These are phyloP conservation scores for Brachionichthys hirsutus DNA, from an alignment of 2,113 vertebrate species.

Conservation along the genomic window DNA sequence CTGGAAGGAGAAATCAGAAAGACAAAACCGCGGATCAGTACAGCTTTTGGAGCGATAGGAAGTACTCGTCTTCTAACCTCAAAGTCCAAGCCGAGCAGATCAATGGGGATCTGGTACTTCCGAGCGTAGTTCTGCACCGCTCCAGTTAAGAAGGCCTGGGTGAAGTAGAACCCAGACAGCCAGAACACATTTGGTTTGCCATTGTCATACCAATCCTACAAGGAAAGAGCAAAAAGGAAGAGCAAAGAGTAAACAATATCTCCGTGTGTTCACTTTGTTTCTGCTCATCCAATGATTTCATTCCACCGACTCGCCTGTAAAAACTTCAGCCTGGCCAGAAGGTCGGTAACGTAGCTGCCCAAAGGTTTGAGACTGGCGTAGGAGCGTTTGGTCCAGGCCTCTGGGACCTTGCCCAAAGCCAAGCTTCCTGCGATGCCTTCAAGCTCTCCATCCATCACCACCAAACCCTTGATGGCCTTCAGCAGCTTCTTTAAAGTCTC, in stretches of 20 bases:
- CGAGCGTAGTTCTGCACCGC: constrained; percentile 92
- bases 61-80: constrained; percentile 67
- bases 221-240: constrained; percentile 19
- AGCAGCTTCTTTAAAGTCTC: constrained; percentile 80
- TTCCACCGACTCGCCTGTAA: too few species aligned
- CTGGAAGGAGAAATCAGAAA: constrained; percentile 40
- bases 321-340: constrained; percentile 83
- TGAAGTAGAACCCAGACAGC: constrained; percentile 95
- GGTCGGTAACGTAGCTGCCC: constrained; percentile 86
- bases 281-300: constrained; percentile 46
- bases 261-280: too few species aligned
- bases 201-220: constrained; percentile 85
- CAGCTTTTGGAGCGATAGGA: too few species aligned
- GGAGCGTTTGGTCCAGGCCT: constrained; percentile 88
- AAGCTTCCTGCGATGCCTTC: constrained; percentile 90
- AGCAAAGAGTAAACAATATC: too few species aligned
- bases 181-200: constrained; percentile 88
- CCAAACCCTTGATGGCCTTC: constrained; percentile 74
- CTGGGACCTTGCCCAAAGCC: constrained; percentile 87
- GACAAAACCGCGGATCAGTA: constrained; percentile 3
- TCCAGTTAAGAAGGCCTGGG: constrained; percentile 92
- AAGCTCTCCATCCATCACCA: constrained; percentile 91
- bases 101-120: constrained; percentile 89
- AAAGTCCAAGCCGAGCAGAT: constrained; percentile 91
- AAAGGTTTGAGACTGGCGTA: constrained; percentile 90